Conservation (phyloP, 1,140 invertebrate species). For the Ephestia elutella region DNA sequence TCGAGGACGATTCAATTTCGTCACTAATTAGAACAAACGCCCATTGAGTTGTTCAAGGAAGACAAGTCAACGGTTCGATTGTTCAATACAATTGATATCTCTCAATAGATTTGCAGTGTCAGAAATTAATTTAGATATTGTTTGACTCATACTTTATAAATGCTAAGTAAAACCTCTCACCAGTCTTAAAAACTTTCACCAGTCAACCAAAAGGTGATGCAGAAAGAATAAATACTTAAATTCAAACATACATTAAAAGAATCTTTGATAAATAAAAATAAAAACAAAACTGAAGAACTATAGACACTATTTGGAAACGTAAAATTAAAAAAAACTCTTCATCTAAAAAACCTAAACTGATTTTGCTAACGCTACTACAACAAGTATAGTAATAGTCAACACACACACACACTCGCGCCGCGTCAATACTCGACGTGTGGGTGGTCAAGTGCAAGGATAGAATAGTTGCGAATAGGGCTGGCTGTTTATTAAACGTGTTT, state of each 20-base stretch:
- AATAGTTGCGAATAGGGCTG: slow-evolving; percentile 6
- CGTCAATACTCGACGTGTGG: slow-evolving; percentile 10
- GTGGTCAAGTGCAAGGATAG: slow-evolving; percentile 7
- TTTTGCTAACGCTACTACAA: slow-evolving; percentile 22
- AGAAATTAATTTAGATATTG: not conserved
- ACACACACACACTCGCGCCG: slow-evolving; percentile 14
- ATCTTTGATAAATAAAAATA: no score
- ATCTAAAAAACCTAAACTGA: not conserved
- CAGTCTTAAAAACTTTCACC: no score
- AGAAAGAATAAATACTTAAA: no score
- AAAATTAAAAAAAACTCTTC: no score
- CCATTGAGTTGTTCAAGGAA: not conserved
- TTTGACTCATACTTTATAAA: not conserved
- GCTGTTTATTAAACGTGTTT: not conserved
- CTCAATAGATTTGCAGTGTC: not conserved
- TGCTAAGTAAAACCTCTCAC: no score
- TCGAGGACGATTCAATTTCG: not conserved
- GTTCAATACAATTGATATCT: not conserved
- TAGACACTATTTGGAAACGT: no score
- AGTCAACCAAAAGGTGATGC: no score
- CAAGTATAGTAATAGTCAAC: slow-evolving; percentile 16
- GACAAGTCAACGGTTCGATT: not conserved
- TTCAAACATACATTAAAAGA: no score
- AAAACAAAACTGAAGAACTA: no score
- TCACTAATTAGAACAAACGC: not conserved